Evolutionary conservation across 2,113 vertebrate genomes (phyloP).

Genomic region (Willisornis vidua): DNA sequence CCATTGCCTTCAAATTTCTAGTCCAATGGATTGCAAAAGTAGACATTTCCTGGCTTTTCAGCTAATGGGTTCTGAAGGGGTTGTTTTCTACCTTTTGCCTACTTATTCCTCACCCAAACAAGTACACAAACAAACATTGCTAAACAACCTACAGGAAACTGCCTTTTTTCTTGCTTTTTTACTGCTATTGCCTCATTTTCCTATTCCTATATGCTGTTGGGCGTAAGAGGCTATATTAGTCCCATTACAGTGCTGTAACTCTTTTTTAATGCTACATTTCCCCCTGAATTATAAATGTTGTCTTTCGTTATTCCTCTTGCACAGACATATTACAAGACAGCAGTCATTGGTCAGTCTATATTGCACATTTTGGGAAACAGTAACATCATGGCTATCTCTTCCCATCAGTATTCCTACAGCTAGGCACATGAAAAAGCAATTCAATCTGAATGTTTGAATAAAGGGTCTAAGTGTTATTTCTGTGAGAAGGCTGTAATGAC

Average conservation of each 20-base stretch:
- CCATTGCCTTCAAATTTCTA: not conserved
- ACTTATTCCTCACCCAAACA: not conserved
- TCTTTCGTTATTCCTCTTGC: not conserved
- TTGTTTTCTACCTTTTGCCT: not conserved
- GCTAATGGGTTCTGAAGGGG: not conserved
- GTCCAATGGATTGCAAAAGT: not conserved
- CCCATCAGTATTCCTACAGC: not conserved
- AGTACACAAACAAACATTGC: fast-evolving
- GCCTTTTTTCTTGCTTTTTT: not conserved
- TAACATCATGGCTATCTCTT: not conserved
- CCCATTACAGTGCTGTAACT: not conserved
- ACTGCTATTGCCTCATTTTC: not conserved
- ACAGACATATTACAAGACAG: not conserved
- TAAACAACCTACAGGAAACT: not conserved
- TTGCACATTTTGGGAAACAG: not conserved
- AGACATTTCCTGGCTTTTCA: not conserved
- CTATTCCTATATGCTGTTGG: not conserved
- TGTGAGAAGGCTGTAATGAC: not conserved
- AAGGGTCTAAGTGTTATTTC: not conserved
- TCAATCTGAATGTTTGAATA: not conserved
- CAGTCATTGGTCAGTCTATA: not conserved
- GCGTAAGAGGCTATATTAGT: not conserved
- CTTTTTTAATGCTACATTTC: not conserved
- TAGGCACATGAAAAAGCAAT: not conserved
- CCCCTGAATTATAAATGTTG: not conserved